Conservation (phyloP, 2,888 invertebrate species). For the Drosophila lacicola region DNA sequence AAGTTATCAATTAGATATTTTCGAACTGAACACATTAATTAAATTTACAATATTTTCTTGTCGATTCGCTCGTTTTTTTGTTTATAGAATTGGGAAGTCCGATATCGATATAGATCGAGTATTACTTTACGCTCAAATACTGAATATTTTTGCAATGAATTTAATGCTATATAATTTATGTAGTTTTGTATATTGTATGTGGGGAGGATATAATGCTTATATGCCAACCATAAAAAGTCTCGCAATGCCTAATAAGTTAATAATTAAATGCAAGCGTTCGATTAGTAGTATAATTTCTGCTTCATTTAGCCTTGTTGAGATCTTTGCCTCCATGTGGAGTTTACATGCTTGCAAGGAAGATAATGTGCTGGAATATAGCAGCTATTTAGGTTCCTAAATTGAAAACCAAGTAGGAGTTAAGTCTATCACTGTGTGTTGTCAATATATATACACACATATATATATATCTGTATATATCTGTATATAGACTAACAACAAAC, state of each 20-base stretch:
- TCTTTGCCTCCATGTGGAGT: constrained; percentile 26
- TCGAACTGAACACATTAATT: too few relatives aligned
- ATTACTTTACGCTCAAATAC: constrained; percentile 11
- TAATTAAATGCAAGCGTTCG: constrained; percentile 37
- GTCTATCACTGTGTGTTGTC: constrained; percentile 64
- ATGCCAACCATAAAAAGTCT: constrained; percentile 6
- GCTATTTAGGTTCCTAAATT: neutral
- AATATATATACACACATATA: constrained; percentile 5
- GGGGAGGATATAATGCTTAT: neutral
- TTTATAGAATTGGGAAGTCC: neutral
- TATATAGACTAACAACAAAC: constrained; percentile 46
- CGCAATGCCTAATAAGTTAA: constrained; percentile 15
- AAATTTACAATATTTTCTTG: too few relatives aligned
- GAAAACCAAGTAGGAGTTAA: constrained; percentile 20
- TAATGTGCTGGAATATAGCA: constrained; percentile 4
- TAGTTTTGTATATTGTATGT: neutral
- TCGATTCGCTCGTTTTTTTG: neutral
- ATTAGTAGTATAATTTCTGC: constrained; percentile 2
- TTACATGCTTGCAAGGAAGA: constrained; percentile 1
- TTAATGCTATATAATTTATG: neutral
- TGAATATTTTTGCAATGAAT: neutral
- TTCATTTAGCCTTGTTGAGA: constrained; percentile 39
- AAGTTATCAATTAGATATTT: too few relatives aligned
- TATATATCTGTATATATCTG: neutral
- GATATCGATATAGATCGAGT: neutral